Evolutionary conservation across 1,140 invertebrate species (phyloP).

Genomic region (Rhopalosiphum maidis): DNA sequence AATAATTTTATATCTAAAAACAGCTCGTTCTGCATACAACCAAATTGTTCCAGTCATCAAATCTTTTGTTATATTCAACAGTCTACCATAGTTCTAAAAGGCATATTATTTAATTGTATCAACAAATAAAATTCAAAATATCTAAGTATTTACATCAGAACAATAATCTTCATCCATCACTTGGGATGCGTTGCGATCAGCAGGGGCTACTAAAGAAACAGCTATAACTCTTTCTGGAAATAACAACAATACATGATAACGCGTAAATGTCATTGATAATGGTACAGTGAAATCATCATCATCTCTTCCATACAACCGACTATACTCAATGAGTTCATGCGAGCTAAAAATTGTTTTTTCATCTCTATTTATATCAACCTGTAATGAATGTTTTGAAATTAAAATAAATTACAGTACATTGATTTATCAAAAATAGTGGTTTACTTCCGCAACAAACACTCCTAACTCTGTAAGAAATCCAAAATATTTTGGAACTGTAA

Average conservation of each 20-base stretch:
- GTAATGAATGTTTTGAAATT: conserved; percentile 58
- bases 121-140: neutral
- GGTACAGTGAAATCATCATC: conserved; percentile 45
- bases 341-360: conserved; percentile 40
- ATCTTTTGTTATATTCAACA: conserved; percentile 85
- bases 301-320: conserved; percentile 35
- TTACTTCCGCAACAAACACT: conserved; percentile 74
- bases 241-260: conserved; percentile 88
- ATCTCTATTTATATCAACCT: conserved; percentile 65
- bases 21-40: conserved; percentile 80
- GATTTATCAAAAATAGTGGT: neutral
- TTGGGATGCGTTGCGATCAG: conserved; percentile 19
- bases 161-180: conserved; percentile 51
- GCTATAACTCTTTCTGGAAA: conserved; percentile 85
- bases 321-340: conserved; percentile 41
- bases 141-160: conserved; percentile 23
- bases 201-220: conserved; percentile 67
- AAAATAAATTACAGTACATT: neutral
- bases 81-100: conserved; percentile 76
- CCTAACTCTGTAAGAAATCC: conserved; percentile 83
- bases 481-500: conserved; percentile 75
- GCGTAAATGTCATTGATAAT: conserved; percentile 81
- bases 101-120: neutral
- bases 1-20: conserved; percentile 81
- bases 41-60: conserved; percentile 80